Percentiles rank a stretch among this genome's conserved stretches.
These are phyloP conservation scores for Vespertilio murinus DNA, from an alignment of 2,797 vertebrate genomes.

Conservation along the genomic window DNA sequence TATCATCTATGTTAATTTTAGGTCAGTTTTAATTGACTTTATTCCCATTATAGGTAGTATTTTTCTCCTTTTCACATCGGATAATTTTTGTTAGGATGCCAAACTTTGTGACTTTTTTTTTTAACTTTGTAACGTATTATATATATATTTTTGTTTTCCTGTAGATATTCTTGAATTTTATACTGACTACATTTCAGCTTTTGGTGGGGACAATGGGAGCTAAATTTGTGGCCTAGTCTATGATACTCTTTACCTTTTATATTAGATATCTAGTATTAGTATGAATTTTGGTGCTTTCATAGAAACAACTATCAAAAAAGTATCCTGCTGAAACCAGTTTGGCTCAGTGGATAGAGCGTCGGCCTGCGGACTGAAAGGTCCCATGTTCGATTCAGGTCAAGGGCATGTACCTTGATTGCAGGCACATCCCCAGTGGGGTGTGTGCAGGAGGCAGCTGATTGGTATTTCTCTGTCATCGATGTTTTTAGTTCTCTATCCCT, in stretches of 20 bases:
- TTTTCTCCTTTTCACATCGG: background rate
- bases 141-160: background rate
- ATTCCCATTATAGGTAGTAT: background rate
- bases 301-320: background rate
- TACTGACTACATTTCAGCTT: background rate
- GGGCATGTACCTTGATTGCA: too few relatives aligned
- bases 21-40: background rate
- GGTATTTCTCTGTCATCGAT: too few relatives aligned
- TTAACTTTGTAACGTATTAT: background rate
- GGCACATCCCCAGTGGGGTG: too few relatives aligned
- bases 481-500: too few relatives aligned
- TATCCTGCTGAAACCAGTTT: too few relatives aligned
- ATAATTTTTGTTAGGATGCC: background rate
- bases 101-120: background rate
- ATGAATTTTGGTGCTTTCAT: slow-evolving; percentile 15
- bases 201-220: background rate
- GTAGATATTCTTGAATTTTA: background rate
- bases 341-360: too few relatives aligned
- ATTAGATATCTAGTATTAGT: background rate
- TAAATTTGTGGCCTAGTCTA: background rate
- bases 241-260: background rate
- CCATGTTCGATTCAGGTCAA: too few relatives aligned
- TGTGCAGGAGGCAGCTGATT: too few relatives aligned
- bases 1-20: slow-evolving; percentile 1
- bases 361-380: too few relatives aligned